Percentiles rank a stretch among this genome's conserved stretches.
These are phyloP conservation scores for Agapornis roseicollis DNA, from an alignment of 2,113 vertebrate genomes.

Conservation along the genomic window DNA sequence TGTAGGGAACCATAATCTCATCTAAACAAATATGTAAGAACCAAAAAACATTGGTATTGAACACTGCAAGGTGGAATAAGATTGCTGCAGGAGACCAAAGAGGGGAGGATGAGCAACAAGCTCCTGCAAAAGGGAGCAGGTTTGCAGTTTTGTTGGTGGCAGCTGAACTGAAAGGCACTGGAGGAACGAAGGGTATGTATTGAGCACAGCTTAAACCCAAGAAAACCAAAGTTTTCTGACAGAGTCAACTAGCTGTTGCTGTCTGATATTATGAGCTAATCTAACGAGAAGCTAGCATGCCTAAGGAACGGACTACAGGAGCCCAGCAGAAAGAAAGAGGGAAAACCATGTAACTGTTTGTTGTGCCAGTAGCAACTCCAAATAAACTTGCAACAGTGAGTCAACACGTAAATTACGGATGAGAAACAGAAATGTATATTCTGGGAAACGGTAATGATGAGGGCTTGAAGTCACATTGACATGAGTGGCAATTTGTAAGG, in stretches of 20 bases:
- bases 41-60: neutral
- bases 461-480: neutral
- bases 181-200: neutral
- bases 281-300: neutral
- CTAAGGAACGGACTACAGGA: neutral
- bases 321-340: neutral
- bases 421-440: neutral
- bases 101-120: neutral
- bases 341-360: neutral
- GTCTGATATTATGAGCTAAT: neutral
- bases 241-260: neutral
- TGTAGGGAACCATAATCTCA: neutral
- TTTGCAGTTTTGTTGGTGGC: neutral
- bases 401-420: neutral
- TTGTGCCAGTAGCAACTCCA: neutral
- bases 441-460: neutral
- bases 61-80: neutral
- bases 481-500: neutral
- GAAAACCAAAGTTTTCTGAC: neutral
- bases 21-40: neutral
- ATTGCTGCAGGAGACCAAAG: neutral
- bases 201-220: fast-evolving
- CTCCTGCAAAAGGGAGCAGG: neutral
- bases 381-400: neutral
- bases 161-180: neutral